Evolutionary conservation across 2,888 invertebrate species (phyloP), one percentile per base, ranked within the genome.

Genomic region (Mythimna impura): DNA sequence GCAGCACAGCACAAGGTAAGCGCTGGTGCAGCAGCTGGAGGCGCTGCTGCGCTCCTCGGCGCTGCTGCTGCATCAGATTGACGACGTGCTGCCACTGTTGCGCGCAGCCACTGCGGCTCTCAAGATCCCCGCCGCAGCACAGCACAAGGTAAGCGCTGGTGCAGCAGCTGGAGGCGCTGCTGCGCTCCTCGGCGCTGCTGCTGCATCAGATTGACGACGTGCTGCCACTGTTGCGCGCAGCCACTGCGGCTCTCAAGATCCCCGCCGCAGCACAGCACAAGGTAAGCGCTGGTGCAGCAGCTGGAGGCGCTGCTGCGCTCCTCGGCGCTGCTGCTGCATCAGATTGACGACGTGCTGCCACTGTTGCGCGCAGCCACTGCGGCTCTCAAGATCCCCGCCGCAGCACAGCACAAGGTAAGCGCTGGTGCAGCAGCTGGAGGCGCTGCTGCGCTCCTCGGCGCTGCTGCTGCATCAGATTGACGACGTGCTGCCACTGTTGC

Each of bases 291-390:
- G 8, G 97, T 99, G 83, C 97, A 97, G 76, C 98, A 98, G 90
- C 97, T 99, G 91, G 99, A 99, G 89, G 97, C 97, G 55, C 97
- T 99, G 87, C 98, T 99, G 90, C 97, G 99, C 34, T 97, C 97
- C 87, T 96, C 98, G 1, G 97, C 97, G 74, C 96, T 98, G 76
- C 96, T 97, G 76, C 94, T 98, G 89, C 97, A 97, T 61, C 97
- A 97, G 78, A 92, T 98, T 52, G 97, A 97, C 70, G 97, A 98
- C 91, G 97, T 97, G 58, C 96, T 97, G 86, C 97, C 97, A 76
- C 93, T 98, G 81, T 94, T 99, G 74, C 96, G 98, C 34, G 98
- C 98, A 36, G 98, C 98, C 94, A 97, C 97, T 7, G 97, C 98
- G 2, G 97, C 97, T 57, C 97, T 99, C 75, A 98, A 98, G 91